Base-by-base conservation (phyloP, 2,113 vertebrate genomes). In the Eleginops maclovinus region DNA sequence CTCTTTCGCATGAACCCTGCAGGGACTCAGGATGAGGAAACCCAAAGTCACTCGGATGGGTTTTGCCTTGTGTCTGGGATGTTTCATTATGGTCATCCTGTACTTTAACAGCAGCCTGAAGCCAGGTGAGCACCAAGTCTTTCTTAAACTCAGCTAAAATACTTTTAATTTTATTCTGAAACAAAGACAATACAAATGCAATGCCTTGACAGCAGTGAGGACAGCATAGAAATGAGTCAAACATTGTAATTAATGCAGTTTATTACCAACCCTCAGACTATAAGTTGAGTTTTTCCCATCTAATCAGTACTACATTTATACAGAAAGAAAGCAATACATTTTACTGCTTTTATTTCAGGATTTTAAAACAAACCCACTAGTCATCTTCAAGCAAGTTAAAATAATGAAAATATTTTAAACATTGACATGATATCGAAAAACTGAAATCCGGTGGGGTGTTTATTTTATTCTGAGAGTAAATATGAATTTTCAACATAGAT, bases 81-180 rank as follows among this genome's bases (percentile, higher is more conserved):
- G 94, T 28, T 90, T 95, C 67, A 71, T 98, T 7, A 92, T 98
- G 88, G 87, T 94, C 41, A 82, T 97, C 73, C 91, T 95, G 69
- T 94, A 95, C 85, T 95, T 95, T 55, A 95, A 95, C 88, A 94
- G 93, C 91, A 93, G 93, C 70, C 88, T 94, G 49, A 93, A 83
- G 86, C 89, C 93, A 73, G 97, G 97, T 98, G 92, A 96, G 88
- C 44, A 28, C 1, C 19, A 19, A 3, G 0, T 50, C 0, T 28
- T 36, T 9, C 51, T 60, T 5, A 4, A 31, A 12, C 58, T 65
- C 16, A 11, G 51, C 10, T 11, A 13, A 22, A 22, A 54, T 2
- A 24, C 51, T 1, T 1, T 13, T n/a, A 11, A 36, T 36, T 36
- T 31, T n/a, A 9, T 22, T 63, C 61, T 26, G 24, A 3, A 0